Base-by-base conservation (phyloP, 2,797 vertebrate species). In the Meda fulgida region DNA sequence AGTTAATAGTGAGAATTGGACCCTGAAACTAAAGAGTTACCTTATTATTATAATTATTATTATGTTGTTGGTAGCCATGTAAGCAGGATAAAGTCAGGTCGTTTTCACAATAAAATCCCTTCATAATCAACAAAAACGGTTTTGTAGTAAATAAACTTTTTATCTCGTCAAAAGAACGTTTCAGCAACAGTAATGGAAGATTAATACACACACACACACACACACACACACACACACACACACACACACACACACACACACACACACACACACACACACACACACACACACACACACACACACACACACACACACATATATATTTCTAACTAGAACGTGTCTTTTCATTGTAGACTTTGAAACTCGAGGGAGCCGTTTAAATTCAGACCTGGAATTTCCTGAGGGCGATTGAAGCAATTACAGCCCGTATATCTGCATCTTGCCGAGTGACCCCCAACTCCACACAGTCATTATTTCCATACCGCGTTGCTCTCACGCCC, bases 401-500 rank as follows among this genome's bases (percentile, higher is more conserved):
- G 38, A 70, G 63, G 71, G 18, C 63, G 36, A 36, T 5, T 34
- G 60, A 58, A 81, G 48, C 53, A 60, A 65, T 26, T 21, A 48
- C 53, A 78, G 53, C 38, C 26, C 53, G 36, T 51, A 76, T 58
- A 66, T 72, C 21, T 78, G 76, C 67, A 31, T 73, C 40, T 70
- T 38, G 60, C 38, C 60, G 18, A 84, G 21, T 75, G 85, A 87
- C 76, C 63, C 82, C 38, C 66, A 76, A 21, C 72, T 38, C 82
- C 40, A 73, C 71, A 85, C 77, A 43, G 69, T 81, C 81, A 81
- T 88, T 73, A 84, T 69, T 85, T 87, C 79, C 55, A 80, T 82
- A 86, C 87, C 80, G 36, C 82, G 71, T 73, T 78, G 63, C 73
- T 85, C 75, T 87, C 81, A 84, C 85, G 78, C 88, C 85, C 86